A percentile compares a stretch with the other conserved stretches of the same genome.
phyloP scores from a whole-genome alignment of 1,140 invertebrate genomes.

The Drosophila kurseongensis region DNA sequence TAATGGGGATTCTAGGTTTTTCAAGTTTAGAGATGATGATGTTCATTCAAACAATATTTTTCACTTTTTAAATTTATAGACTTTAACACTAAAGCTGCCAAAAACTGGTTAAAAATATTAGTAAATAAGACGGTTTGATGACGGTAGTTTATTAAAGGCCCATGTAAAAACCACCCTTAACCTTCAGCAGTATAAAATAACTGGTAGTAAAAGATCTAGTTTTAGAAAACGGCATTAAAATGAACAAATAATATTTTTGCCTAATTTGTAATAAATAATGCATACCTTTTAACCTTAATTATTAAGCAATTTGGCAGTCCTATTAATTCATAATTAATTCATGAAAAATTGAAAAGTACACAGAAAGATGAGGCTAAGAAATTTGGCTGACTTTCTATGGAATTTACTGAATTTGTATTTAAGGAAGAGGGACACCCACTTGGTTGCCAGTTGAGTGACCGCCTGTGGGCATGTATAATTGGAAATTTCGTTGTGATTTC shows the following conservation, averaged over 20 bases:
- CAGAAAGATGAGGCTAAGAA: not conserved
- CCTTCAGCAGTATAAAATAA: no score
- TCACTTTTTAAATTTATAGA: no score
- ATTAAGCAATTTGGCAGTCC: not conserved
- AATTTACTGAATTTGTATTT: not conserved
- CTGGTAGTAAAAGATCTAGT: no score
- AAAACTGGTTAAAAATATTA: no score
- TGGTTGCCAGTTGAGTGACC: constrained; percentile 34
- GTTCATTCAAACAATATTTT: no score
- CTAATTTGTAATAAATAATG: not conserved
- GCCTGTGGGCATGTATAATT: constrained; percentile 64
- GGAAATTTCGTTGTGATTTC: constrained; percentile 56
- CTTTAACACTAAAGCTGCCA: no score
- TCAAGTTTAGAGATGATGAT: no score
- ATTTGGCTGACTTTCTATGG: not conserved
- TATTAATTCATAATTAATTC: not conserved
- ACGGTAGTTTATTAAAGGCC: no score
- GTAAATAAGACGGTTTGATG: no score
- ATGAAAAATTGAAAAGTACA: constrained; percentile 1
- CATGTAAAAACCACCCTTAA: no score
- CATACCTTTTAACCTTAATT: not conserved
- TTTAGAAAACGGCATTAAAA: not conserved
- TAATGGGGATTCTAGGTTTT: no score
- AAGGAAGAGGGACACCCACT: not conserved
- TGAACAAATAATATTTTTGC: not conserved